Conservation (phyloP, 2,888 invertebrate genomes). For the Eupithecia abbreviata region DNA sequence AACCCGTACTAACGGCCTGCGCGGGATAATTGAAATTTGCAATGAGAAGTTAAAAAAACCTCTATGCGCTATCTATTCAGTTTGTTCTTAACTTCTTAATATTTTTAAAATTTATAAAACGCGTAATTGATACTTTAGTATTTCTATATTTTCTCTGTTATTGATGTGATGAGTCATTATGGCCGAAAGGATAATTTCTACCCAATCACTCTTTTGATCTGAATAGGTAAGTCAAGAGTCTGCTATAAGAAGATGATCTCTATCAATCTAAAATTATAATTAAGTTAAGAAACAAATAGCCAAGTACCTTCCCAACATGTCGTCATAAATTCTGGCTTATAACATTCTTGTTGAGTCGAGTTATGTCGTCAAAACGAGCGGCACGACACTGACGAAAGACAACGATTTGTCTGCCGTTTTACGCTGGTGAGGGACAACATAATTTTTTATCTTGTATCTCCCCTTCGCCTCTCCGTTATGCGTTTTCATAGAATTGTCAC, state of each 20-base stretch:
- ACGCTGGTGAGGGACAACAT: background rate
- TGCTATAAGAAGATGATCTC: background rate
- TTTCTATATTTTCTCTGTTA: no score
- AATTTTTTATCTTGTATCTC: background rate
- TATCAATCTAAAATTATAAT: background rate
- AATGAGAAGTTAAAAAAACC: background rate
- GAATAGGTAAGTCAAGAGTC: background rate
- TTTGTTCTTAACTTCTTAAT: background rate
- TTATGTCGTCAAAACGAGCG: conserved; percentile 24
- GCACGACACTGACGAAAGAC: conserved; percentile 22
- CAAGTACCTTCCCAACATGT: conserved; percentile 15
- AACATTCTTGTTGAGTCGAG: conserved; percentile 31
- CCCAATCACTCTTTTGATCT: background rate
- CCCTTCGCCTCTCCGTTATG: background rate
- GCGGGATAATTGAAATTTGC: background rate
- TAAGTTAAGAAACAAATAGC: conserved; percentile 19
- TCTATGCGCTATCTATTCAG: background rate
- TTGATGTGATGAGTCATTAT: background rate
- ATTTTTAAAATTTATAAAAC: background rate
- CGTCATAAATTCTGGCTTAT: conserved; percentile 30
- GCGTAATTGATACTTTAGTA: background rate
- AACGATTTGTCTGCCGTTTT: conserved; percentile 19
- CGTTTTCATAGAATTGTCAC: conserved; percentile 1
- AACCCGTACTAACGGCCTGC: no score
- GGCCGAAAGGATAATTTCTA: background rate